These are phyloP conservation scores for Bombus picipes DNA, from an alignment of 1,140 invertebrate species.

Conservation along the genomic window DNA sequence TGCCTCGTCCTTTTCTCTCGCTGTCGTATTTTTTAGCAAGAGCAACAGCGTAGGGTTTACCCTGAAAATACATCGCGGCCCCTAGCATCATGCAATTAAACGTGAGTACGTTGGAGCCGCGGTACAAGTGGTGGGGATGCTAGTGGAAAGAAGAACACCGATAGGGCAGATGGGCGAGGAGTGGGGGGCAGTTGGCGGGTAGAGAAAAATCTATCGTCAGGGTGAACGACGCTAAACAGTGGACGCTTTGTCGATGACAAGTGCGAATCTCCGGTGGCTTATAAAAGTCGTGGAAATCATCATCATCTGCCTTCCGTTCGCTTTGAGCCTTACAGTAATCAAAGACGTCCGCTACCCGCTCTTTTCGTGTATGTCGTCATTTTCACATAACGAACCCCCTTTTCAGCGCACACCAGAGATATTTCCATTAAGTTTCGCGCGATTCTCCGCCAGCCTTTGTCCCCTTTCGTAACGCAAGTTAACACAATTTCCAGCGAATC, in stretches of 20 bases:
- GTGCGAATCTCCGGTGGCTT: not conserved
- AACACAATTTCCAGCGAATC: too few species aligned
- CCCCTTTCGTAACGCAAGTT: too few species aligned
- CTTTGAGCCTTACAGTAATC: not conserved
- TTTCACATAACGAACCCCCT: not conserved
- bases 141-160: not conserved
- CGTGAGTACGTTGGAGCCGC: conserved; percentile 24
- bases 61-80: conserved; percentile 61
- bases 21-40: conserved; percentile 46
- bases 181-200: not conserved
- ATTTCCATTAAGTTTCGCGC: not conserved
- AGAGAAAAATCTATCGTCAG: conserved; percentile 35
- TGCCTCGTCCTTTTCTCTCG: not conserved
- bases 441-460: too few species aligned
- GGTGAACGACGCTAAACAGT: not conserved
- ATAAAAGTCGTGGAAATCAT: not conserved
- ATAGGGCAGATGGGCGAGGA: too few species aligned
- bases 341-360: not conserved
- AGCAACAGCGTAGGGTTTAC: conserved; percentile 60
- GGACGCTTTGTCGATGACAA: not conserved
- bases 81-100: conserved; percentile 66
- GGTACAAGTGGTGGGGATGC: not conserved
- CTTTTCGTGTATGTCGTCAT: not conserved
- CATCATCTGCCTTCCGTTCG: not conserved
- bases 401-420: not conserved